Evolutionary conservation across 1,140 invertebrate species (phyloP).

Genomic region (Lanistes nyassanus): DNA sequence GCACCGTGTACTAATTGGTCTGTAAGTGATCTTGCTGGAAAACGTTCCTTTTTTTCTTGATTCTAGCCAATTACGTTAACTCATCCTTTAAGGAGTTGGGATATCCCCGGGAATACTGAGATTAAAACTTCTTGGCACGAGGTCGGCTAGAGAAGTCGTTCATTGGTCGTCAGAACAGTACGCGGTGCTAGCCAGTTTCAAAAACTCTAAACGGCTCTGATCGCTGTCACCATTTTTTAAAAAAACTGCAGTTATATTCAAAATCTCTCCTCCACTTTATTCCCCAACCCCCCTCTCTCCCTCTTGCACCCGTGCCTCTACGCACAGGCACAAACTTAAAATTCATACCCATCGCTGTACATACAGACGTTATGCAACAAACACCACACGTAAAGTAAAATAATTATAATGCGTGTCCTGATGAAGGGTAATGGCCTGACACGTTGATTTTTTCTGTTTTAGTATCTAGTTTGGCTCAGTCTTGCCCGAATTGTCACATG

Average conservation of each 20-base stretch:
- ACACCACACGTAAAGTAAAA: neutral
- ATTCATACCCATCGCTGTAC: too few relatives aligned
- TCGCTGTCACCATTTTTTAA: neutral
- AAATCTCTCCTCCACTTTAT: conserved; percentile 5
- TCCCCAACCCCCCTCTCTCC: conserved; percentile 1
- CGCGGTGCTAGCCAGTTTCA: neutral
- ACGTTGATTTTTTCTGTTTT: neutral
- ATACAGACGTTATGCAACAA: too few relatives aligned
- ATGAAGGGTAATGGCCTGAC: neutral
- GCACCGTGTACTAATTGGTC: too few relatives aligned
- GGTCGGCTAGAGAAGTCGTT: too few relatives aligned
- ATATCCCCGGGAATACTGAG: too few relatives aligned
- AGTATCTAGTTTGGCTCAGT: neutral
- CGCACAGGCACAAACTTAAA: neutral
- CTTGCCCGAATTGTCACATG: too few relatives aligned
- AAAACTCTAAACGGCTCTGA: neutral
- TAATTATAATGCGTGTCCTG: neutral
- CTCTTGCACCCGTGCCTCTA: neutral
- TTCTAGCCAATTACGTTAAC: too few relatives aligned
- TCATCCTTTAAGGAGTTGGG: too few relatives aligned
- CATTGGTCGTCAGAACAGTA: too few relatives aligned
- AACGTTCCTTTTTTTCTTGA: neutral
- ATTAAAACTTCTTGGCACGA: too few relatives aligned
- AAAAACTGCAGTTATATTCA: neutral
- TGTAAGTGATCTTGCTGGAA: too few relatives aligned